Conservation (phyloP, 2,888 invertebrate species). For the Andrena marginata region DNA sequence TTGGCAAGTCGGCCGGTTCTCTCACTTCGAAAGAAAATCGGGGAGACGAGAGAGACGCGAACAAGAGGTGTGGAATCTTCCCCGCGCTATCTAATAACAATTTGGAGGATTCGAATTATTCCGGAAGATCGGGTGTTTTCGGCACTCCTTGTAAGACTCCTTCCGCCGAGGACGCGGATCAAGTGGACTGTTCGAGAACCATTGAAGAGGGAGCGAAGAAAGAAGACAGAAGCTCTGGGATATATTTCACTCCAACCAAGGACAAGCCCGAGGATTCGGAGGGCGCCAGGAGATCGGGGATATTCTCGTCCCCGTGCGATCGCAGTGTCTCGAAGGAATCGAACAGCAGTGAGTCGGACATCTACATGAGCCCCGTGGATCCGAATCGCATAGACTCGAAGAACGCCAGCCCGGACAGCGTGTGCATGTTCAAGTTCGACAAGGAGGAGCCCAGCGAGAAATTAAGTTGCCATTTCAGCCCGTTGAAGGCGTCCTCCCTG, state of each 20-base stretch:
- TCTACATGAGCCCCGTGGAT: slow-evolving; percentile 17
- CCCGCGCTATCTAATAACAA: slow-evolving; percentile 5
- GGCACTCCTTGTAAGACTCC: background rate
- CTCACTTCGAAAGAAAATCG: background rate
- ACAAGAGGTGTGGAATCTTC: background rate
- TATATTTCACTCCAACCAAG: background rate
- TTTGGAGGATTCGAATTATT: background rate
- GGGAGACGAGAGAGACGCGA: background rate
- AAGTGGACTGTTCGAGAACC: background rate
- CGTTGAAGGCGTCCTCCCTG: background rate
- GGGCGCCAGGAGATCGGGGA: background rate
- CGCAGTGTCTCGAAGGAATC: background rate
- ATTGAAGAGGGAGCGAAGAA: background rate
- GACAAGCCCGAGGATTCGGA: background rate
- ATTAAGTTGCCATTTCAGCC: background rate
- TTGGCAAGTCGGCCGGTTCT: background rate
- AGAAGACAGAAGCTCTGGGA: background rate
- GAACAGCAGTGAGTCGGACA: background rate
- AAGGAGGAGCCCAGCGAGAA: background rate
- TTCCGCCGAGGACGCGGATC: background rate
- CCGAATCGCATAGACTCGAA: background rate
- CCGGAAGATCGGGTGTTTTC: background rate
- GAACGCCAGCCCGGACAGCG: slow-evolving; percentile 1
- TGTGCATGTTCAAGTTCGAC: slow-evolving; percentile 7
- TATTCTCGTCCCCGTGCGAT: background rate